A percentile compares a stretch with the other conserved stretches of the same genome.
Conservation (phyloP, 53 echinoderm and acorn worm species). For the Luidia sarsii region DNA sequence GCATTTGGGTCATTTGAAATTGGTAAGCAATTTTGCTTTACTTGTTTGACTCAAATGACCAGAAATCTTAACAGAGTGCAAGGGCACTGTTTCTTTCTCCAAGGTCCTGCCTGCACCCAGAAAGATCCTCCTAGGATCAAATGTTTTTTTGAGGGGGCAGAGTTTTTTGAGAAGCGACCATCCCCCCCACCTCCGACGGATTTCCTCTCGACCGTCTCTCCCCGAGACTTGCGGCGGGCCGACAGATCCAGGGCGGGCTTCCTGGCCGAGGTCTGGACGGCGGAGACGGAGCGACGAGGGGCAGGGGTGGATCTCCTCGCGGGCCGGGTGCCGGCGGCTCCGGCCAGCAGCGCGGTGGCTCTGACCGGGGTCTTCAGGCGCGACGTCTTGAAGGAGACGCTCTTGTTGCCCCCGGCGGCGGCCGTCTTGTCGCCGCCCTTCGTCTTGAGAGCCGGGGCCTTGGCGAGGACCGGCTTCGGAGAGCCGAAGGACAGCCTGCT, state of each 20-base stretch:
- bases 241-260: constrained; percentile 19
- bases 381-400: constrained; percentile 75
- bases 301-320: constrained; percentile 75
- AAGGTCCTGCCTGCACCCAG: too few relatives aligned
- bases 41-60: too few relatives aligned
- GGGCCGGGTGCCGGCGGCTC: constrained; percentile 17
- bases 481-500: constrained; percentile 14
- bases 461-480: constrained; percentile 7
- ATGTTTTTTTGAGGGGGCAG: too few relatives aligned
- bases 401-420: constrained; percentile 58
- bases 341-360: constrained; percentile 16
- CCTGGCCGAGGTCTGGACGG: constrained; percentile 44
- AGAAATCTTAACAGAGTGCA: too few relatives aligned
- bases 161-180: too few relatives aligned
- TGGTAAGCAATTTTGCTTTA: too few relatives aligned
- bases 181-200: constrained; percentile 68
- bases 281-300: constrained; percentile 68
- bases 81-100: too few relatives aligned
- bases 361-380: constrained; percentile 80
- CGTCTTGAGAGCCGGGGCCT: not conserved
- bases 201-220: constrained; percentile 42
- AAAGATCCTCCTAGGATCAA: too few relatives aligned
- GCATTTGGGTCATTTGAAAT: too few relatives aligned
- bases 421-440: not conserved
- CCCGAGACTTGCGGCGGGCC: constrained; percentile 38